Evolutionary conservation across 64 coral and sea anemone species (phyloP).

Genomic region (Actinia tenebrosa): DNA sequence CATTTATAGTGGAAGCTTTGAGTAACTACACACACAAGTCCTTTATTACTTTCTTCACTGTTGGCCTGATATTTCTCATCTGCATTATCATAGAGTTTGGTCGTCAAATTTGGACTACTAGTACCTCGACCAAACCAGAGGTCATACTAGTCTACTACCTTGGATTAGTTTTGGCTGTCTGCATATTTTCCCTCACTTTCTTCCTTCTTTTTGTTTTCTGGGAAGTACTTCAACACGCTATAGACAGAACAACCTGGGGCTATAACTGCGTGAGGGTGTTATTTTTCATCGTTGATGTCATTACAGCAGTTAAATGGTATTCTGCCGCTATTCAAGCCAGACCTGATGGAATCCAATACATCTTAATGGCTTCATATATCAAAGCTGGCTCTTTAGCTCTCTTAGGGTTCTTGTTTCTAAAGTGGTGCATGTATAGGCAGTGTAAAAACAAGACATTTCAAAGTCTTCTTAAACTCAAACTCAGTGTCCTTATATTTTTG

Average conservation of each 20-base stretch:
- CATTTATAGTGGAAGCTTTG: background rate
- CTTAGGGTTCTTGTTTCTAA: background rate
- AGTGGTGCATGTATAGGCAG: background rate
- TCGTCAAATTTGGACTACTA: background rate
- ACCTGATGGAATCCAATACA: background rate
- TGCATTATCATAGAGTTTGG: background rate
- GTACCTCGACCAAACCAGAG: background rate
- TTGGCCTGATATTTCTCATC: background rate
- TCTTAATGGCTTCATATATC: background rate
- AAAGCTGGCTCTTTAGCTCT: background rate
- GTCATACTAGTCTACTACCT: background rate
- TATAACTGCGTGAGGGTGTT: background rate
- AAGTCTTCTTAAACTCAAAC: background rate
- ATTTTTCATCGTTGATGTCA: background rate
- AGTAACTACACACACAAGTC: conserved; percentile 5
- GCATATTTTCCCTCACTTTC: background rate
- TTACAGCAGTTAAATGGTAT: background rate
- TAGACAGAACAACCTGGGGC: background rate
- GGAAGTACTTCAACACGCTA: background rate
- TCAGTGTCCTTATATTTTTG: background rate
- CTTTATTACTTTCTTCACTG: background rate
- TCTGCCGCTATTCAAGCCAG: background rate
- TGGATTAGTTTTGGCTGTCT: background rate
- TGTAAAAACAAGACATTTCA: background rate
- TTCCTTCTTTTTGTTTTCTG: background rate